Conservation (phyloP, 2,888 invertebrate species). For the Sinelater perroti region DNA sequence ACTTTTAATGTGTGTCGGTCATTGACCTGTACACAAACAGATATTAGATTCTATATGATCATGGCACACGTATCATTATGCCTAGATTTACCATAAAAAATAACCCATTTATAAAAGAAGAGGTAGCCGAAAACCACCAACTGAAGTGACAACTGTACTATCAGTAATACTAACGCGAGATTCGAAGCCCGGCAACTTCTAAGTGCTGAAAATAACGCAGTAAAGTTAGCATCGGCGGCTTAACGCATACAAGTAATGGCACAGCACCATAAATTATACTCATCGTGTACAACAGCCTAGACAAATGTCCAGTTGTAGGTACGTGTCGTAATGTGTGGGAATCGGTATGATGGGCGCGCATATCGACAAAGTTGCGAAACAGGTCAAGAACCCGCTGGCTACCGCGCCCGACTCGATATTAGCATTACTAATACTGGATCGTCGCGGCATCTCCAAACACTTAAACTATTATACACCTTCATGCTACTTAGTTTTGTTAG, state of each 20-base stretch:
- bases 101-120: too few species aligned
- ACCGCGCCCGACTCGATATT: slow-evolving; percentile 46
- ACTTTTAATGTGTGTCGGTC: too few species aligned
- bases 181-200: too few species aligned
- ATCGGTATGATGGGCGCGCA: slow-evolving; percentile 48
- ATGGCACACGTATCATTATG: too few species aligned
- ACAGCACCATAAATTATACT: slow-evolving; percentile 23
- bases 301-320: slow-evolving; percentile 46
- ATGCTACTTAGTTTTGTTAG: slow-evolving; percentile 33
- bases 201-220: slow-evolving; percentile 13
- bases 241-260: slow-evolving; percentile 7
- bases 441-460: slow-evolving; percentile 39
- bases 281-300: slow-evolving; percentile 33
- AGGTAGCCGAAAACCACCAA: too few species aligned
- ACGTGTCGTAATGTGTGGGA: slow-evolving; percentile 53
- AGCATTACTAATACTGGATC: slow-evolving; percentile 49
- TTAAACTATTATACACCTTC: slow-evolving; percentile 31
- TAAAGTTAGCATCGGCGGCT: slow-evolving; percentile 1
- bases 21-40: too few species aligned
- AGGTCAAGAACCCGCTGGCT: slow-evolving; percentile 54
- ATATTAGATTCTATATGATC: too few species aligned
- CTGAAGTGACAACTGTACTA: too few species aligned
- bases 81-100: too few species aligned
- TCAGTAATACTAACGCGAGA: too few species aligned
- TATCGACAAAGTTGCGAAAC: slow-evolving; percentile 53